Base-by-base conservation (phyloP, 2,113 vertebrate genomes). In the Cettia cetti region DNA sequence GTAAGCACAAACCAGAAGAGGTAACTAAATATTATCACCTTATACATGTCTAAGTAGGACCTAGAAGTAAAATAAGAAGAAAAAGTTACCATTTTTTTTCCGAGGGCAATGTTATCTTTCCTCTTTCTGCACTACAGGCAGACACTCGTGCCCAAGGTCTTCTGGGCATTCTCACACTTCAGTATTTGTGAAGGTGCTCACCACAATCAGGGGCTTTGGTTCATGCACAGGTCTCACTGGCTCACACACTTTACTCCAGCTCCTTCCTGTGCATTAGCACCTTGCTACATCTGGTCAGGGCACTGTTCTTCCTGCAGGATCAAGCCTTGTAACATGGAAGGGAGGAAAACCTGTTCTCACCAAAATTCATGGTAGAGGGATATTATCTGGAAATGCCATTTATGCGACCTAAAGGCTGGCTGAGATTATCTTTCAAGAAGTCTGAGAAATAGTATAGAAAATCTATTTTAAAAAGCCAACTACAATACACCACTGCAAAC, bases 1-100 rank as follows among this genome's bases (percentile, higher is more conserved):
- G 99, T 99, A 86, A 99, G 99, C 84, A 99, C 99, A 40, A 99
- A 99, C 99, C 99, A 99, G 98, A 99, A 99, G 90, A 99, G 98
- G 96, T 99, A 99, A 98, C 99, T 99, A 95, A 99, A 99, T 97
- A 98, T 98, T 92, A 99, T 98, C 92, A 99, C 99, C 96, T 99
- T 99, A 95, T 99, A 98, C 99, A 99, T 99, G 95, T 99, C 99
- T 95, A 99, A 96, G 95, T 99, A 99, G 23, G 99, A 99, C 80
- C 99, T 99, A 95, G n/a, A 97, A 92, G 33, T 20, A 83, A 76
- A 83, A 84, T 8, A 87, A 68, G 39, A 28, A 86, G 90, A 52
- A 92, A 49, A 80, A 52, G 15, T 68, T 56, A 71, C 10, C 4
- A 7, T 10, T 63, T 60, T 70, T 42, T 60, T 72, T n/a, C n/a